Conservation (phyloP, 2,113 vertebrate species). For the Vicugna pacos region DNA sequence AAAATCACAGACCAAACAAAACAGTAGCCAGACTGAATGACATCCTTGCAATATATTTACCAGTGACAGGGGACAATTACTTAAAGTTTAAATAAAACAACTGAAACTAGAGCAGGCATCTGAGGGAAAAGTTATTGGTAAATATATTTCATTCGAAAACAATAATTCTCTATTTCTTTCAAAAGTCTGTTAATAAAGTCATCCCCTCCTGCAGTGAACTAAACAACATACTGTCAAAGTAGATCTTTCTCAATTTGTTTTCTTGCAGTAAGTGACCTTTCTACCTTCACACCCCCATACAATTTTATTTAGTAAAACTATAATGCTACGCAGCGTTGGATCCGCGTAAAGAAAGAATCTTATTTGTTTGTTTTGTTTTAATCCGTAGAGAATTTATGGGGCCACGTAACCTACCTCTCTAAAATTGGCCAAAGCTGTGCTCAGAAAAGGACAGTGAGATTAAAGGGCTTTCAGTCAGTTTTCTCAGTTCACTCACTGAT, state of each 20-base stretch:
- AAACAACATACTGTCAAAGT: not conserved
- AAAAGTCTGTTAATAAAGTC: not conserved
- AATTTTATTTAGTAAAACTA: not conserved
- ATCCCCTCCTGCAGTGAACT: not conserved
- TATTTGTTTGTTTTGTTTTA: not conserved
- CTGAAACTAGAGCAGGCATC: not conserved
- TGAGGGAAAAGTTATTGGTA: not conserved
- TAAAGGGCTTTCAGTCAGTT: conserved; percentile 61
- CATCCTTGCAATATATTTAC: not conserved
- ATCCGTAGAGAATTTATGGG: conserved; percentile 16
- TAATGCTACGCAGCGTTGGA: not conserved
- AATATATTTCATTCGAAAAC: not conserved
- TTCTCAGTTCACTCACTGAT: conserved; percentile 50
- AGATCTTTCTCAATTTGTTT: conserved; percentile 44
- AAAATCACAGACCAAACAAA: not conserved
- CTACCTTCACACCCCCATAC: not conserved
- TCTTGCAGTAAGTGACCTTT: not conserved
- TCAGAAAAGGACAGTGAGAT: conserved; percentile 36
- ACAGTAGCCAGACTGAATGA: not conserved
- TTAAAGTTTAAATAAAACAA: conserved; percentile 18
- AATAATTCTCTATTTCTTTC: not conserved
- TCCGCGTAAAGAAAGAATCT: not conserved
- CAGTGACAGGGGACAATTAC: not conserved
- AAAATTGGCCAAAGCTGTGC: conserved; percentile 51
- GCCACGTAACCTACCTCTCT: conserved; percentile 35